These are phyloP conservation scores for Caerostris darwini DNA, from an alignment of 1,140 invertebrate genomes.

Conservation along the genomic window DNA sequence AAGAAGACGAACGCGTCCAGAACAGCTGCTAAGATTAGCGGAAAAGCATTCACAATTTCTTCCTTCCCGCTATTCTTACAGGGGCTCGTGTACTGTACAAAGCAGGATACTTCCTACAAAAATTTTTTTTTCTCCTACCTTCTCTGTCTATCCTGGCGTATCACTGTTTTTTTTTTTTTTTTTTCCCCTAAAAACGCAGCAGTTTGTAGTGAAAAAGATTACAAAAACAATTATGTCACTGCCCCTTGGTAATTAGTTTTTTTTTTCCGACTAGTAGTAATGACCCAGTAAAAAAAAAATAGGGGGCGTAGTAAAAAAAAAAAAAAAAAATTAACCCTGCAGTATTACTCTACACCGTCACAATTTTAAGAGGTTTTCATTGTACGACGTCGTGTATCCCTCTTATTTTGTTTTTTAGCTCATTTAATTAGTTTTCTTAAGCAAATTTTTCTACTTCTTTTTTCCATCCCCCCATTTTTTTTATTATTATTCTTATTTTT, in stretches of 20 bases:
- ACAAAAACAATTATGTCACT: conserved; percentile 78
- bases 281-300: conserved; percentile 65
- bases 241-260: conserved; percentile 77
- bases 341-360: conserved; percentile 69
- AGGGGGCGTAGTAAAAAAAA: background rate
- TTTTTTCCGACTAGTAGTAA: conserved; percentile 67
- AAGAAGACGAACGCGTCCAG: conserved; percentile 61
- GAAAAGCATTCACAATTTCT: conserved; percentile 76
- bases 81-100: background rate
- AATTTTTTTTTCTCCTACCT: background rate
- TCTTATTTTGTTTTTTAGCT: conserved; percentile 69
- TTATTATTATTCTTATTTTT: background rate
- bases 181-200: conserved; percentile 20
- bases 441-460: conserved; percentile 69
- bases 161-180: conserved; percentile 39
- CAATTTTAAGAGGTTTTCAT: conserved; percentile 77
- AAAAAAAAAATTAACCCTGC: conserved; percentile 58
- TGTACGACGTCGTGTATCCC: conserved; percentile 74
- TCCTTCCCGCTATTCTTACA: background rate
- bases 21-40: conserved; percentile 76
- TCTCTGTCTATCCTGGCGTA: conserved; percentile 36
- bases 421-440: conserved; percentile 78
- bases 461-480: conserved; percentile 55
- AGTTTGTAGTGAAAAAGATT: conserved; percentile 76
- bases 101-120: background rate